A percentile compares a stretch with the other conserved stretches of the same genome.
Conservation (phyloP, 2,888 invertebrate genomes). For the Limulus polyphemus region DNA sequence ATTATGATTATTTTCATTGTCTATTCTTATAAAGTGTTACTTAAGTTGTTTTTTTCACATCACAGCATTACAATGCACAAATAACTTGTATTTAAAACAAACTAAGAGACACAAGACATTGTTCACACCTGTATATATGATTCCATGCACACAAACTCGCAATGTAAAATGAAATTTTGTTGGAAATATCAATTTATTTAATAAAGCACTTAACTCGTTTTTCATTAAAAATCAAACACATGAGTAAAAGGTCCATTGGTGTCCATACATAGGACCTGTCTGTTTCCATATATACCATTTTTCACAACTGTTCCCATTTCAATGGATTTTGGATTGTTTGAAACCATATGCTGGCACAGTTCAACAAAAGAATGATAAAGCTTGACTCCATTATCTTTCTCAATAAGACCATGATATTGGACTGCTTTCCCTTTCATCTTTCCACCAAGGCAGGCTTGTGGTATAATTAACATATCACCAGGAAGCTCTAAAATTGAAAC, state of each 20-base stretch:
- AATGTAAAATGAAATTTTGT: no score
- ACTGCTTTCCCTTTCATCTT: slow-evolving; percentile 37
- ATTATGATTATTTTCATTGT: no score
- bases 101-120: no score
- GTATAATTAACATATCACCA: slow-evolving; percentile 39
- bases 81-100: no score
- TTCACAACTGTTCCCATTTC: slow-evolving; percentile 4
- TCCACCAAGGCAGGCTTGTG: slow-evolving; percentile 41
- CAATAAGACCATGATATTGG: slow-evolving; percentile 40
- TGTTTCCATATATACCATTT: slow-evolving; percentile 38
- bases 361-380: slow-evolving; percentile 31
- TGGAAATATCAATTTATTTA: not conserved
- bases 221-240: slow-evolving; percentile 31
- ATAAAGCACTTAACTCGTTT: not conserved
- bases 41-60: no score
- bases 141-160: no score
- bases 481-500: slow-evolving; percentile 35
- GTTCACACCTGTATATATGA: no score
- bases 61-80: no score
- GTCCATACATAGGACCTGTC: slow-evolving; percentile 37
- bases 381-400: slow-evolving; percentile 34
- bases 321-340: not conserved
- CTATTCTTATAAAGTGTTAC: no score
- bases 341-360: not conserved
- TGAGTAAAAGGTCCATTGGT: slow-evolving; percentile 40